Evolutionary conservation across 2,797 vertebrate species (phyloP).

Genomic region (Danio jaintianensis): DNA sequence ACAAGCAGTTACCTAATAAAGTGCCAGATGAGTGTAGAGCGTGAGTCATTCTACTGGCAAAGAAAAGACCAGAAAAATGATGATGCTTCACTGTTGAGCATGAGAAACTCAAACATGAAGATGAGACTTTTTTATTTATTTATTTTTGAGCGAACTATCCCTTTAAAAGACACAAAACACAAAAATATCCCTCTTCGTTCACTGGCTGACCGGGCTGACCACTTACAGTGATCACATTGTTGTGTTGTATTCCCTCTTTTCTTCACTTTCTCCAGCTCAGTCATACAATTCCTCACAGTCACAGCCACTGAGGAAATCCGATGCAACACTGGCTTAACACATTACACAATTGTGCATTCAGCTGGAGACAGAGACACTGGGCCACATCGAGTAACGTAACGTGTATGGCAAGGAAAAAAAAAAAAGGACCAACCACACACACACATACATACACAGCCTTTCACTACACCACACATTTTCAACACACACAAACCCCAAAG

Average conservation of each 20-base stretch:
- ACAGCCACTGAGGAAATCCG: slow-evolving; percentile 60
- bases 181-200: not conserved
- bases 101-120: not conserved
- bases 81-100: not conserved
- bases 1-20: too few relatives aligned
- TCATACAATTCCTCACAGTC: slow-evolving; percentile 26
- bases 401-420: not conserved
- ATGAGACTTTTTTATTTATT: not conserved
- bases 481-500: not conserved
- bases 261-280: slow-evolving; percentile 9
- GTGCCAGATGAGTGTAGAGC: too few relatives aligned
- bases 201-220: slow-evolving; percentile 5
- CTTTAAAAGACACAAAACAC: not conserved
- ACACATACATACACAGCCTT: slow-evolving; percentile 16
- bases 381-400: slow-evolving; percentile 14
- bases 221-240: slow-evolving; percentile 41
- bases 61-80: not conserved
- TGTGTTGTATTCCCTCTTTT: not conserved
- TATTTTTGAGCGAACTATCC: not conserved
- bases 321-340: slow-evolving; percentile 57
- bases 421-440: not conserved
- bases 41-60: not conserved
- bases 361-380: slow-evolving; percentile 48
- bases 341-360: slow-evolving; percentile 66
- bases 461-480: slow-evolving; percentile 14